phyloP scores from a whole-genome alignment of 2,797 vertebrate genomes.

The Craterocephalus amniculus region DNA sequence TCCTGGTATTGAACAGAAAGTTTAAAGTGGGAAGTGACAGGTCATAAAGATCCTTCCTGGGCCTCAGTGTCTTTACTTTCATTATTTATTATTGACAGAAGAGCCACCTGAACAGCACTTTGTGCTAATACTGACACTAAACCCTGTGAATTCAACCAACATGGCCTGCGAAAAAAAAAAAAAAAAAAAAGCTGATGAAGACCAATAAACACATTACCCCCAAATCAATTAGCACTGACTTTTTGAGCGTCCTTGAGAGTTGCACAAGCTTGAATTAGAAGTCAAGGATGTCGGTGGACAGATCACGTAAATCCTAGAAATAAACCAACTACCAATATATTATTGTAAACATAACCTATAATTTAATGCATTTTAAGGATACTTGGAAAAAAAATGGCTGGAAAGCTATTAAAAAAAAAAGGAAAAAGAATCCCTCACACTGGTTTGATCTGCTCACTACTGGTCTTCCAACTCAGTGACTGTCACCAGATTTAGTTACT shows the following conservation, averaged over 20 bases:
- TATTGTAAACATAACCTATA: too few species aligned
- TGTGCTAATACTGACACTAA: neutral
- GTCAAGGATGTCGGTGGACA: neutral
- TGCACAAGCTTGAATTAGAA: neutral
- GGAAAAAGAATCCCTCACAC: neutral
- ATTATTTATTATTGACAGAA: neutral
- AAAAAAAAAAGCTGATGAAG: neutral
- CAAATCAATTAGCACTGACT: neutral
- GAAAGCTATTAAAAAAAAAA: neutral
- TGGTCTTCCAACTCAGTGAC: too few species aligned
- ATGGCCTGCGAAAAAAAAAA: neutral
- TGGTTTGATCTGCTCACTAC: neutral
- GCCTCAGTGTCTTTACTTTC: neutral
- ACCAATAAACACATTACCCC: neutral
- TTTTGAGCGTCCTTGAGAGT: neutral
- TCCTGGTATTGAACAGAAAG: neutral
- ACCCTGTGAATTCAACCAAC: neutral
- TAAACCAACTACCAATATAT: too few species aligned
- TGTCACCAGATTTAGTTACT: too few species aligned
- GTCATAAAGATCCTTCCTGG: too few species aligned
- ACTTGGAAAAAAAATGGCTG: too few species aligned
- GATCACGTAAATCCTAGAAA: too few species aligned
- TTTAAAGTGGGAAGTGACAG: neutral
- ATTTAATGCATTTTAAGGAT: too few species aligned
- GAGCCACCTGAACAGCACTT: neutral